phyloP scores from a whole-genome alignment of 2,888 invertebrate species.

The Pterostichus madidus region DNA sequence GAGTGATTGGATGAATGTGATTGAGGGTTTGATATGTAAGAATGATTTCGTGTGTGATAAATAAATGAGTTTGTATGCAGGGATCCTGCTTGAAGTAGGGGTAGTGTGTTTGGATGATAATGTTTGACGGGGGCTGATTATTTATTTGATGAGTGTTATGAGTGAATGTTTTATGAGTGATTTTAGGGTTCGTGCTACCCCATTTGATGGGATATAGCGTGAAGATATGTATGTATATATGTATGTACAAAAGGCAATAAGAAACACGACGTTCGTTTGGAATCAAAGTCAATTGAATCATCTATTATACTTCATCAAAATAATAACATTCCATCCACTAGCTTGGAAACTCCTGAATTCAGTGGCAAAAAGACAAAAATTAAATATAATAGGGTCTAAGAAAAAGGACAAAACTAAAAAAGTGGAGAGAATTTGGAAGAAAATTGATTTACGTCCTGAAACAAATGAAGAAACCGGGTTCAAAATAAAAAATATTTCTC shows the following conservation, averaged over 20 bases:
- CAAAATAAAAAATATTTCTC: slow-evolving; percentile 22
- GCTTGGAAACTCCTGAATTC: slow-evolving; percentile 4
- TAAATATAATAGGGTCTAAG: slow-evolving; percentile 1
- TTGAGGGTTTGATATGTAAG: no score
- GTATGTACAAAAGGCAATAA: slow-evolving; percentile 14
- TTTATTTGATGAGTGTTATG: no score
- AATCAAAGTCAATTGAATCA: slow-evolving; percentile 13
- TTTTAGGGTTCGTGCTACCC: no score
- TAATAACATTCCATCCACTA: slow-evolving; percentile 23
- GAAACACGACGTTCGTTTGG: slow-evolving; percentile 16
- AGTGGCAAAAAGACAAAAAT: slow-evolving; percentile 22
- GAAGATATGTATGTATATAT: no score
- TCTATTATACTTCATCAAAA: neutral
- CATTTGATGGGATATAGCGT: no score
- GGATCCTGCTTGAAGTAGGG: no score
- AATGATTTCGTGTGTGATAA: no score
- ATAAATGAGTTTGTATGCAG: no score
- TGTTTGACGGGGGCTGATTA: no score
- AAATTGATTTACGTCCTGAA: slow-evolving; percentile 23
- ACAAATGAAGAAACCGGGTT: slow-evolving; percentile 16
- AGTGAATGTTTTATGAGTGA: no score
- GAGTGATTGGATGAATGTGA: no score
- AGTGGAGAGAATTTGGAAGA: neutral
- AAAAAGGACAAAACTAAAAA: slow-evolving; percentile 11
- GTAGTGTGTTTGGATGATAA: no score